Conservation (phyloP, 1,140 invertebrate genomes). For the Drosophila nigrodunni region DNA sequence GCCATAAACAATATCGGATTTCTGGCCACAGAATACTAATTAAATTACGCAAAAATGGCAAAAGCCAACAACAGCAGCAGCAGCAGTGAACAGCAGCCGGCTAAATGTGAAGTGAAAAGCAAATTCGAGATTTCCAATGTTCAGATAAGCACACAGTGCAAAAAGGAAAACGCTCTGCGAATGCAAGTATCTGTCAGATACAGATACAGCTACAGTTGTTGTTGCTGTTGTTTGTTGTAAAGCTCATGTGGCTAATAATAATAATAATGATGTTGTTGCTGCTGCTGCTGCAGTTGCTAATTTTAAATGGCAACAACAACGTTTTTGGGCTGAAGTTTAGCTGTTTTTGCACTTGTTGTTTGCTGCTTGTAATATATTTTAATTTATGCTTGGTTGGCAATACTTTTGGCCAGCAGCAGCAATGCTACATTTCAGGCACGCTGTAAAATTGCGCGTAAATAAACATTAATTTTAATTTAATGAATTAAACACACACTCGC, state of each 20-base stretch:
- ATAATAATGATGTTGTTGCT: conserved; percentile 46
- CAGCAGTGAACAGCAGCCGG: conserved; percentile 22
- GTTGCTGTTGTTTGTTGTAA: conserved; percentile 31
- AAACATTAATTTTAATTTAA: conserved; percentile 82
- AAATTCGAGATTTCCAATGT: conserved; percentile 51
- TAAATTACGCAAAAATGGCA: conserved; percentile 78
- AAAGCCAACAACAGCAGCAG: conserved; percentile 32
- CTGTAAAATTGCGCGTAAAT: conserved; percentile 75
- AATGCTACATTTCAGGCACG: conserved; percentile 53
- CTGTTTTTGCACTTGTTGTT: conserved; percentile 17
- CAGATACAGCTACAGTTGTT: conserved; percentile 19
- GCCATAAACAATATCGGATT: conserved; percentile 83
- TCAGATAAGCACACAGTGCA: conserved; percentile 47
- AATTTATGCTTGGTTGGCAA: conserved; percentile 78
- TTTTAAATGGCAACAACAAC: conserved; percentile 67
- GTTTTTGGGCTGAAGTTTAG: conserved; percentile 41
- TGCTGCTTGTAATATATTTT: conserved; percentile 72
- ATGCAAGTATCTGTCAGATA: conserved; percentile 52
- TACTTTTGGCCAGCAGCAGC: conserved; percentile 69
- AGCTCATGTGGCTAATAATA: conserved; percentile 53
- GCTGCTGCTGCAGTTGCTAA: conserved; percentile 59
- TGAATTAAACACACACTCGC: conserved; percentile 64
- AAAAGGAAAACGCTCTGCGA: conserved; percentile 34
- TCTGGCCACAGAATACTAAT: conserved; percentile 82
- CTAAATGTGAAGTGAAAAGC: conserved; percentile 54